Conservation (phyloP, 2,113 vertebrate species). For the Hydropotes inermis region DNA sequence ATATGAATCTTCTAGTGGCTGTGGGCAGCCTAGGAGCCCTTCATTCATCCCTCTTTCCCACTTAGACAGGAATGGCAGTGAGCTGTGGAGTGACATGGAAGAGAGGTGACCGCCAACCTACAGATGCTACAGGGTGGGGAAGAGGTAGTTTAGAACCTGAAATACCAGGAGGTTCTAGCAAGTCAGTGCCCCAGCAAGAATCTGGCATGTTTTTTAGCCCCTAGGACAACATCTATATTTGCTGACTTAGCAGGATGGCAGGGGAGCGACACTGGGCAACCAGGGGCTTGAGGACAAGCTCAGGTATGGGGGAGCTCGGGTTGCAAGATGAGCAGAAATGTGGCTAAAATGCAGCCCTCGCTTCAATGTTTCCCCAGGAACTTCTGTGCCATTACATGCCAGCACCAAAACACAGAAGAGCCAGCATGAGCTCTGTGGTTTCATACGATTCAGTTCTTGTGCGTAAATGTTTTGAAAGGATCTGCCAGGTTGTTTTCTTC, state of each 20-base stretch:
- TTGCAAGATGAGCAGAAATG: not conserved
- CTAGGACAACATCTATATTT: not conserved
- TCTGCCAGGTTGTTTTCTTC: not conserved
- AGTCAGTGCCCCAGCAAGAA: not conserved
- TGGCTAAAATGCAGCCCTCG: not conserved
- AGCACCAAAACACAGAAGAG: not conserved
- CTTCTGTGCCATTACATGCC: not conserved
- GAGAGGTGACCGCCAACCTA: fast-evolving
- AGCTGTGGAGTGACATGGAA: not conserved
- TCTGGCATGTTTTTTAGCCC: not conserved
- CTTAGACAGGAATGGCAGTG: not conserved
- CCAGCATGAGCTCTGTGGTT: not conserved
- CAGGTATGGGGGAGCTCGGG: not conserved
- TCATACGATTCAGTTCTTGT: not conserved
- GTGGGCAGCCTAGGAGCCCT: too few relatives aligned
- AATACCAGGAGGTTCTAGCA: not conserved
- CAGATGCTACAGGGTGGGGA: not conserved
- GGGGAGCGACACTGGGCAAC: fast-evolving
- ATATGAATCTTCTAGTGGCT: not conserved
- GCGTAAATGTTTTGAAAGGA: not conserved
- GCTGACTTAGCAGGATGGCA: not conserved
- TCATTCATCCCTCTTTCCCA: not conserved
- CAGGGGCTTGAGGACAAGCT: not conserved
- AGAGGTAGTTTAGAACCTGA: not conserved
- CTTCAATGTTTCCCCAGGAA: not conserved